These are phyloP conservation scores for Zosterops borbonicus DNA, from an alignment of 2,113 vertebrate species.

Conservation along the genomic window DNA sequence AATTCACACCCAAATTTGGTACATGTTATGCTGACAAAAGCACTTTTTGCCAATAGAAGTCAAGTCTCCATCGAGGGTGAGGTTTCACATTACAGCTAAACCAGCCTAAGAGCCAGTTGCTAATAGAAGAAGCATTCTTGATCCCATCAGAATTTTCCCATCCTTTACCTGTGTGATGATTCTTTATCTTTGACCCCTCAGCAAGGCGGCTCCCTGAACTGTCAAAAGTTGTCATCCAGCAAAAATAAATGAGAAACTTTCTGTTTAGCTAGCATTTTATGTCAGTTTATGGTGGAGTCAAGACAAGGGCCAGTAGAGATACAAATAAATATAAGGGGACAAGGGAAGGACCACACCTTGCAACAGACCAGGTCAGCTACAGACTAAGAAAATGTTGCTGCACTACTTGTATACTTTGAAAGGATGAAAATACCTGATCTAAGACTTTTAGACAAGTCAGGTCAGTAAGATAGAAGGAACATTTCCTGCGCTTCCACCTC, in stretches of 20 bases:
- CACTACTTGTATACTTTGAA: not conserved
- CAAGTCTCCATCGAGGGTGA: not conserved
- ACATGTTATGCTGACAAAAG: not conserved
- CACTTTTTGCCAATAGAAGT: not conserved
- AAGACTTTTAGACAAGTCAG: not conserved
- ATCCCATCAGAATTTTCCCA: not conserved
- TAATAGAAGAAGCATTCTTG: not conserved
- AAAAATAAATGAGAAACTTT: not conserved
- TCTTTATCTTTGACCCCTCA: not conserved
- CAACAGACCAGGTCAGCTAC: not conserved
- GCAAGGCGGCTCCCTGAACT: not conserved
- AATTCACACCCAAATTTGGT: not conserved
- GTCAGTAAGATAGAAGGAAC: not conserved
- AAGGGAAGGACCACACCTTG: not conserved
- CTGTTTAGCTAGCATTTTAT: not conserved
- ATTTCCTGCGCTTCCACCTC: not conserved
- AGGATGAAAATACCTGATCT: not conserved
- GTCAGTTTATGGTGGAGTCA: not conserved
- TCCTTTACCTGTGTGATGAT: not conserved
- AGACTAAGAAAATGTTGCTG: not conserved
- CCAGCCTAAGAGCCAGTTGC: not conserved
- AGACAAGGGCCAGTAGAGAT: not conserved
- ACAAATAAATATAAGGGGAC: not conserved
- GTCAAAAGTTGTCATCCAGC: not conserved
- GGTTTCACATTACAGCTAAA: not conserved